Percentiles rank a stretch among this genome's conserved stretches.
These are phyloP conservation scores for Acrocyrtus sp. DNA, from an alignment of 2,888 invertebrate species.

Conservation along the genomic window DNA sequence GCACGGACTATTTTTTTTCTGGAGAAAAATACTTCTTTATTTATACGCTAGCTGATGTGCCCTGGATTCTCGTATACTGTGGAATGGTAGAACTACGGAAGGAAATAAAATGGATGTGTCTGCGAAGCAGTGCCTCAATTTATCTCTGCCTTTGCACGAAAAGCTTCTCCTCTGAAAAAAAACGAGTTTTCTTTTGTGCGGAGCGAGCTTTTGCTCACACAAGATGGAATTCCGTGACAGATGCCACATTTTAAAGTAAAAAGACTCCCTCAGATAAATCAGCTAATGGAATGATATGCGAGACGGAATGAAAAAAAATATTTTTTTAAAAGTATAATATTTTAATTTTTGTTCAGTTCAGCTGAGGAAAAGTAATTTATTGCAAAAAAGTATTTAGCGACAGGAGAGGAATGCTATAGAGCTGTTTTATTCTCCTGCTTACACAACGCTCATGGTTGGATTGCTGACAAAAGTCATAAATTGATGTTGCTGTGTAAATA, in stretches of 20 bases:
- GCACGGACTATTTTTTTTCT: too few species aligned
- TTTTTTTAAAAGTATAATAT: too few species aligned
- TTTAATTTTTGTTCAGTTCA: too few species aligned
- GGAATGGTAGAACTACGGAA: too few species aligned
- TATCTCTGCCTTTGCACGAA: conserved; percentile 37
- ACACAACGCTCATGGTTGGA: too few species aligned
- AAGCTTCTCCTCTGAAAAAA: neutral
- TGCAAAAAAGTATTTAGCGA: too few species aligned
- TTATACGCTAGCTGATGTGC: neutral
- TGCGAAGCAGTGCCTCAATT: conserved; percentile 22
- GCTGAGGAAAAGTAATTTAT: too few species aligned
- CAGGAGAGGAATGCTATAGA: too few species aligned
- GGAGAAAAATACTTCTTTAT: neutral
- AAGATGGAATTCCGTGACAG: conserved; percentile 7
- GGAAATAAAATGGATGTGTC: conserved; percentile 21
- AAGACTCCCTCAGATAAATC: neutral
- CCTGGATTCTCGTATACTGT: neutral
- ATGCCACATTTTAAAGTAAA: conserved; percentile 24
- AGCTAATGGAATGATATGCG: neutral
- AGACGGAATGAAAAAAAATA: too few species aligned
- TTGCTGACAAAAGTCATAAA: too few species aligned
- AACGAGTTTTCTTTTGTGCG: neutral
- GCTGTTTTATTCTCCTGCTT: too few species aligned
- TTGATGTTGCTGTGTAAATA: too few species aligned
- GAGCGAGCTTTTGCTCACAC: neutral